phyloP scores from a whole-genome alignment of 2,888 invertebrate genomes.

The Cheiracanthium punctorium region DNA sequence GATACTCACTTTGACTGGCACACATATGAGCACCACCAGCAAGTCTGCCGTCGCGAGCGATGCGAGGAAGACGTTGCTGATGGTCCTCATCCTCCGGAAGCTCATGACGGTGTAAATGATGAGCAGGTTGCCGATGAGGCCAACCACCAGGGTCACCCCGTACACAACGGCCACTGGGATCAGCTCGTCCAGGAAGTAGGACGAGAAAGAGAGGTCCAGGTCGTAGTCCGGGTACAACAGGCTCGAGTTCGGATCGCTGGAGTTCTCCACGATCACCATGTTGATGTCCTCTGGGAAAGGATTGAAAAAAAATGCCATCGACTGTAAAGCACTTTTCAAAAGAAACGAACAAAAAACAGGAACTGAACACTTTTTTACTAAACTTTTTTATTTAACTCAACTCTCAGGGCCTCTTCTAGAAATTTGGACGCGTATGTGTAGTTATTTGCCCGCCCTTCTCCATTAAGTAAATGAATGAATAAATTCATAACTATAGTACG shows the following conservation, averaged over 20 bases:
- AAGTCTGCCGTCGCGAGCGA: conserved; percentile 84
- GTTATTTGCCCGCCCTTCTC: no score
- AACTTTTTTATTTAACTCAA: no score
- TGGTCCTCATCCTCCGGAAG: conserved; percentile 79
- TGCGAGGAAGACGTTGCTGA: conserved; percentile 83
- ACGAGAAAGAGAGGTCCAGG: conserved; percentile 50
- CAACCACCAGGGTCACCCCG: conserved; percentile 80
- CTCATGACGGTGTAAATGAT: conserved; percentile 80
- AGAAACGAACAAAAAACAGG: no score
- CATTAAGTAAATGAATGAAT: no score
- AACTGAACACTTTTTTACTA: no score
- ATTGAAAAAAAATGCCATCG: no score
- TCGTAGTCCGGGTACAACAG: conserved; percentile 59
- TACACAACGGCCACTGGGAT: conserved; percentile 77
- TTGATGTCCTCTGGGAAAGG: conserved; percentile 35
- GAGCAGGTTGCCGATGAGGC: conserved; percentile 80
- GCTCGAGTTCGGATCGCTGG: conserved; percentile 23
- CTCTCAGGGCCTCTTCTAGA: no score
- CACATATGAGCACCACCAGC: conserved; percentile 82
- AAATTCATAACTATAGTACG: no score
- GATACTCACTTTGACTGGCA: conserved; percentile 82
- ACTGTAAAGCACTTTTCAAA: no score
- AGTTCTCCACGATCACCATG: conserved; percentile 36
- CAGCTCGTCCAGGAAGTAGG: conserved; percentile 66
- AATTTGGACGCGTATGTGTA: no score